These are phyloP conservation scores for Andrena trimmerana DNA, from an alignment of 2,888 invertebrate genomes.

Conservation along the genomic window DNA sequence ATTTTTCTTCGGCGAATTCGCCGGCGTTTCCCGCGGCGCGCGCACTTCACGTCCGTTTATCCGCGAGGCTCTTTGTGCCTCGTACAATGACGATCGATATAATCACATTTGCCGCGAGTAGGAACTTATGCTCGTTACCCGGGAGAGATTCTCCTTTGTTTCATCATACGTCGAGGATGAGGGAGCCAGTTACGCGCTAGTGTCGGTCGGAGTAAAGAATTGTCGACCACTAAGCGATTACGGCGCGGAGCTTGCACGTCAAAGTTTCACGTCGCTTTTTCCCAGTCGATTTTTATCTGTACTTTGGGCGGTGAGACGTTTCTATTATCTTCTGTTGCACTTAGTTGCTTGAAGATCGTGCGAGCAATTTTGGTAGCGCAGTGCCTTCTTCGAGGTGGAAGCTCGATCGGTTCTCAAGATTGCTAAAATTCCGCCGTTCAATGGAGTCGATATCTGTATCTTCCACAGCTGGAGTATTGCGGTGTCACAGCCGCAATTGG, in stretches of 20 bases:
- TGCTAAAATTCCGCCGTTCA: neutral
- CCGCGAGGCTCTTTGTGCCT: slow-evolving; percentile 40
- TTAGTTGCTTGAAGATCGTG: neutral
- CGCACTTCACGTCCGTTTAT: slow-evolving; percentile 22
- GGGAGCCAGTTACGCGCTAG: slow-evolving; percentile 52
- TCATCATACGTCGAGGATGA: slow-evolving; percentile 42
- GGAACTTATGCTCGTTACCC: slow-evolving; percentile 56
- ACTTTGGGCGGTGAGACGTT: slow-evolving; percentile 20
- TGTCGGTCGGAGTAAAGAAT: slow-evolving; percentile 63
- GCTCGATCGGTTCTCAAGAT: neutral
- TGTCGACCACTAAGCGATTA: slow-evolving; percentile 46
- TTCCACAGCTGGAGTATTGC: neutral
- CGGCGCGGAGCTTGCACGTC: slow-evolving; percentile 16
- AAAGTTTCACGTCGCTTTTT: slow-evolving; percentile 40
- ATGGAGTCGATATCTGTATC: neutral
- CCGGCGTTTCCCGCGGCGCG: slow-evolving; percentile 3
- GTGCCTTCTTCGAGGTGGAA: neutral
- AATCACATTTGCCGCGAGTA: slow-evolving; percentile 65
- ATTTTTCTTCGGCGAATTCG: slow-evolving; percentile 19
- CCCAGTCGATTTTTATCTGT: slow-evolving; percentile 6
- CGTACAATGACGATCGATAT: slow-evolving; percentile 69
- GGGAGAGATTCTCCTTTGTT: slow-evolving; percentile 62
- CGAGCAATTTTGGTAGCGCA: slow-evolving; percentile 10
- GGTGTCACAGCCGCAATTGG: no score
- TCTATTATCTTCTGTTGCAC: slow-evolving; percentile 11